Evolutionary conservation across 2,888 invertebrate species (phyloP).

Genomic region (Keiferia lycopersicella): DNA sequence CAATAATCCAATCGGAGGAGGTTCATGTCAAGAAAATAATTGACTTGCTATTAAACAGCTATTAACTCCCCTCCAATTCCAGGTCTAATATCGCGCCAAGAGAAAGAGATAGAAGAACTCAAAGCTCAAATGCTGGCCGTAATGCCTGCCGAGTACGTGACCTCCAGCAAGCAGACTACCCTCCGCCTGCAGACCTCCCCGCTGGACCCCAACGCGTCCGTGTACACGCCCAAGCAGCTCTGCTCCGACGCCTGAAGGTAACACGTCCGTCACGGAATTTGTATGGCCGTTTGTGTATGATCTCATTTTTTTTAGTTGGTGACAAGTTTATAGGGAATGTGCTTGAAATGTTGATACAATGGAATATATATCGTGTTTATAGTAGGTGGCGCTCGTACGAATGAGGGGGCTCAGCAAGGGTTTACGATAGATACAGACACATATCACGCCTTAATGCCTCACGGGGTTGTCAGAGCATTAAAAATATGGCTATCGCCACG

Average conservation of each 20-base stretch:
- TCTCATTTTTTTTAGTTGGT: conserved; percentile 11
- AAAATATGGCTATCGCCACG: no score
- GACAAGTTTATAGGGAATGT: conserved; percentile 1
- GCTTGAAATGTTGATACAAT: background rate
- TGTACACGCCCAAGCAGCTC: conserved; percentile 91
- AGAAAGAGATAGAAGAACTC: conserved; percentile 94
- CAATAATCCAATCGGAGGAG: no score
- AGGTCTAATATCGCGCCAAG: conserved; percentile 92
- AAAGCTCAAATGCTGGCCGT: conserved; percentile 97
- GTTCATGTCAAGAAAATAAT: no score
- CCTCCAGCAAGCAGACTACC: conserved; percentile 47
- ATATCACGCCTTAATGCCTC: no score
- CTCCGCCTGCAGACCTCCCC: conserved; percentile 61
- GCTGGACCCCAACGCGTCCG: conserved; percentile 95
- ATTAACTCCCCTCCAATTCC: conserved; percentile 38
- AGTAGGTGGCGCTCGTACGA: no score
- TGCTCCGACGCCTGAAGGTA: conserved; percentile 63
- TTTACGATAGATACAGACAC: no score
- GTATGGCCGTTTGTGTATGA: conserved; percentile 5
- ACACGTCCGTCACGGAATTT: conserved; percentile 27
- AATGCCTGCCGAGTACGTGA: conserved; percentile 86
- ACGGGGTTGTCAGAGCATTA: no score
- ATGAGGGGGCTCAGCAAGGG: no score
- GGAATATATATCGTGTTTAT: no score
- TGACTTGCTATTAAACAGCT: no score